A percentile compares a stretch with the other conserved stretches of the same genome.
phyloP scores from a whole-genome alignment of 2,888 invertebrate species.

The Drosophila borealis region DNA sequence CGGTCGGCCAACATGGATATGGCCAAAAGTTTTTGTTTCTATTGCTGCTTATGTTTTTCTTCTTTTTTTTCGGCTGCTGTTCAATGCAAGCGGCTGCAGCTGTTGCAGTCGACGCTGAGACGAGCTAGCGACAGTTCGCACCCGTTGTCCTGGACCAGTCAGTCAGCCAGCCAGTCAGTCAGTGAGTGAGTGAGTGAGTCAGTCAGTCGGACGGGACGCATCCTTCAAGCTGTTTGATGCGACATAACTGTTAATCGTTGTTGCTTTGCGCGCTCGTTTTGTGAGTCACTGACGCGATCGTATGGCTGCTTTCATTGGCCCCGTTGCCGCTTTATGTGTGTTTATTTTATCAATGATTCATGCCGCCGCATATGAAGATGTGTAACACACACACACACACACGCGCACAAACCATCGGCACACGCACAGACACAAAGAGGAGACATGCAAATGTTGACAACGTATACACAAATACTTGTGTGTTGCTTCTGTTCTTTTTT shows the following conservation, averaged over 20 bases:
- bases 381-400: slow-evolving; percentile 45
- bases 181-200: neutral
- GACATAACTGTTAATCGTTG: slow-evolving; percentile 27
- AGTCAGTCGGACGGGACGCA: neutral
- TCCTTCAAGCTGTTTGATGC: slow-evolving; percentile 6
- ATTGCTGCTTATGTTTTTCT: neutral
- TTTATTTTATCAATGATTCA: slow-evolving; percentile 78
- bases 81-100: slow-evolving; percentile 20
- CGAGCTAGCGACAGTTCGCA: slow-evolving; percentile 30
- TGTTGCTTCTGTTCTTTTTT: neutral
- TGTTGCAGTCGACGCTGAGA: slow-evolving; percentile 43
- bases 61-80: slow-evolving; percentile 13
- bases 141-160: slow-evolving; percentile 22
- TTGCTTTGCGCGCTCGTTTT: slow-evolving; percentile 29
- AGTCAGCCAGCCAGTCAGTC: neutral
- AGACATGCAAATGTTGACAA: slow-evolving; percentile 54
- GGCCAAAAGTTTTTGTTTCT: slow-evolving; percentile 23
- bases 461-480: slow-evolving; percentile 39
- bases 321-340: slow-evolving; percentile 31
- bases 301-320: slow-evolving; percentile 70
- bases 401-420: slow-evolving; percentile 10
- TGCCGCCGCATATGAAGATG: slow-evolving; percentile 65
- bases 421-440: slow-evolving; percentile 86
- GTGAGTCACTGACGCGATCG: slow-evolving; percentile 71
- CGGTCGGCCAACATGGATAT: slow-evolving; percentile 24